Base-by-base conservation (phyloP, 2,888 invertebrate genomes). In the Agrotis clavis region DNA sequence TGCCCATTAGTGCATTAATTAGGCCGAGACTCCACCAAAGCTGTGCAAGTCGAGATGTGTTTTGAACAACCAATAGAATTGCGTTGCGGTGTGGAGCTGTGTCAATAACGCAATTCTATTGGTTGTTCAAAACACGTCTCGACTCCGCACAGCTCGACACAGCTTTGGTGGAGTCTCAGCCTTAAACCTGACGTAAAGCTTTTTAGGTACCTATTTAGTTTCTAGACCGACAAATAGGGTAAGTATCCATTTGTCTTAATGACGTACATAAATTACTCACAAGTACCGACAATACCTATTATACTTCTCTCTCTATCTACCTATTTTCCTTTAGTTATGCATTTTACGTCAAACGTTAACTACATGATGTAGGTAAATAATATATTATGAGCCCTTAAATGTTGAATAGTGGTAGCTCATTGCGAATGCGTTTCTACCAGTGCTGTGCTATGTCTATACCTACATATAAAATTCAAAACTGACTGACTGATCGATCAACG, bases 181-280 rank as follows among this genome's bases (percentile, higher is more conserved):
- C 7, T 61, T 21, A 64, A 41, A 64, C 14, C 35, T 18, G n/a
- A 53, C 9, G n/a, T 25, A 19, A 9, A 19, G 9, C 25, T 19
- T 41, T 66, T 65, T 30, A 54, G 4, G 50, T 41, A 21, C n/a
- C 25, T 47, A 30, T 30, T 19, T 56, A 54, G n/a, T 14, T 61
- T 56, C 70, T 19, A 69, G 61, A 70, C 41, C 48, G 14, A 6
- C 41, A 56, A 62, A 61, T 21, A 54, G 11, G 19, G 18, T 45
- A 18, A 51, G 14, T 50, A 60, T 60, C 19, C 21, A 71, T 60
- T 53, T 47, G 48, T 63, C 13, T 18, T 25, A 64, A 25, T 61
- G 61, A 50, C 65, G 50, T 48, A 19, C 48, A 30, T 56, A 61
- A 65, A 65, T 72, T 72, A 72, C 65, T 47, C 30, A 65, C 21